These are phyloP conservation scores for Chondrilla cf. caribensis DNA, from an alignment of 37 sponge, comb jelly and placozoan species.

Conservation along the genomic window DNA sequence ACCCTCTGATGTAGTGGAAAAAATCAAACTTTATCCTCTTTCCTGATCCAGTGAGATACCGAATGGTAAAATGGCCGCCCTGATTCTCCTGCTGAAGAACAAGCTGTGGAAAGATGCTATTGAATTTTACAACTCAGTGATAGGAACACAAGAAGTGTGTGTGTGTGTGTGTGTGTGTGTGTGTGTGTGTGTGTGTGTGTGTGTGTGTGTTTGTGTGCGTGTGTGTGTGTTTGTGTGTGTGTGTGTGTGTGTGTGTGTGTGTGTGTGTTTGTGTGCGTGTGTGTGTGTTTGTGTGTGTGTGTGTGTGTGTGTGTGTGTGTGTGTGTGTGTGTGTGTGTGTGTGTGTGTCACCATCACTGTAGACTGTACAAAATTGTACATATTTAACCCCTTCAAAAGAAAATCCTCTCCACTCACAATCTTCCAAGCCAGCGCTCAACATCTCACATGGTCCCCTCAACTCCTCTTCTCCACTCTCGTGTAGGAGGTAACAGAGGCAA, in stretches of 20 bases:
- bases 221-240: neutral
- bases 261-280: neutral
- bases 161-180: no score
- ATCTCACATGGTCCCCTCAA: no score
- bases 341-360: no score
- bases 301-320: neutral
- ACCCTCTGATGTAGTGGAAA: no score
- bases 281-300: neutral
- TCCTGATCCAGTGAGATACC: constrained; percentile 29
- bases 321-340: no score
- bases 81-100: constrained; percentile 37
- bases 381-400: no score
- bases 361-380: no score
- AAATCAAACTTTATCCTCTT: no score
- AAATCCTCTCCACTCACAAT: no score
- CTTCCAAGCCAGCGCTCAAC: no score
- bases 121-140: constrained; percentile 13
- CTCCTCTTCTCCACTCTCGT: no score
- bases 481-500: neutral
- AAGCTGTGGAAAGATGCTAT: constrained; percentile 65
- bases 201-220: neutral
- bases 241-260: constrained; percentile 9
- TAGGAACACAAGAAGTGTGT: neutral
- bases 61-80: constrained; percentile 27
- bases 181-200: neutral